A percentile compares a stretch with the other conserved stretches of the same genome.
Conservation (phyloP, 2,113 vertebrate genomes). For the Prunella fulvescens region DNA sequence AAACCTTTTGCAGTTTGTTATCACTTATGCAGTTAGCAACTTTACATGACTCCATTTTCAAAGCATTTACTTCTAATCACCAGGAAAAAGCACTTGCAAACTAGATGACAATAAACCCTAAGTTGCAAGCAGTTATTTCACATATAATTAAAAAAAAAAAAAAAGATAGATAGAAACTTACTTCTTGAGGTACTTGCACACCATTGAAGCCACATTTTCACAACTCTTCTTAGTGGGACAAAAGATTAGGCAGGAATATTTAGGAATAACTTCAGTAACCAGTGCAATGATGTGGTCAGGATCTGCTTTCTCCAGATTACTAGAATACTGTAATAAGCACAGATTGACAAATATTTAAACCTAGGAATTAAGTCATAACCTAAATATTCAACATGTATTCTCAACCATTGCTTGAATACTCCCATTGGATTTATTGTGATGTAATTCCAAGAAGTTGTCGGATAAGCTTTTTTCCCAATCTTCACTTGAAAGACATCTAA, state of each 20-base stretch:
- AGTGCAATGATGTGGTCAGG: constrained; percentile 92
- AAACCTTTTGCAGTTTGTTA: neutral
- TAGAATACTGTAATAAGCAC: constrained; percentile 77
- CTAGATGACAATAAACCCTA: neutral
- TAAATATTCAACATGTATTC: neutral
- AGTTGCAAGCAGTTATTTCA: neutral
- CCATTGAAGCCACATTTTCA: constrained; percentile 94
- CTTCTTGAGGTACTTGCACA: constrained; percentile 91
- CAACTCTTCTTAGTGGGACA: constrained; percentile 97
- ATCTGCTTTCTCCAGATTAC: constrained; percentile 85
- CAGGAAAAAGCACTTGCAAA: neutral
- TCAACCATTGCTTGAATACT: neutral
- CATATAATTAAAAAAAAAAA: neutral
- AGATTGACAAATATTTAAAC: neutral
- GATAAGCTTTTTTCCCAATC: neutral
- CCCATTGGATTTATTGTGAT: neutral
- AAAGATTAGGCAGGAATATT: constrained; percentile 91
- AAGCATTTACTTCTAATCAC: neutral
- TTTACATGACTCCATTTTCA: neutral
- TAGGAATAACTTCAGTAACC: constrained; percentile 92
- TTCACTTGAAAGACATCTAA: neutral
- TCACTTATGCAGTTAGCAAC: neutral
- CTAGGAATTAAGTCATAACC: neutral
- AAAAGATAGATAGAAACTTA: constrained; percentile 60
- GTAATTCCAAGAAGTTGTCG: neutral